Conservation (phyloP, 2,888 invertebrate species). For the Drosophila planitibia region DNA sequence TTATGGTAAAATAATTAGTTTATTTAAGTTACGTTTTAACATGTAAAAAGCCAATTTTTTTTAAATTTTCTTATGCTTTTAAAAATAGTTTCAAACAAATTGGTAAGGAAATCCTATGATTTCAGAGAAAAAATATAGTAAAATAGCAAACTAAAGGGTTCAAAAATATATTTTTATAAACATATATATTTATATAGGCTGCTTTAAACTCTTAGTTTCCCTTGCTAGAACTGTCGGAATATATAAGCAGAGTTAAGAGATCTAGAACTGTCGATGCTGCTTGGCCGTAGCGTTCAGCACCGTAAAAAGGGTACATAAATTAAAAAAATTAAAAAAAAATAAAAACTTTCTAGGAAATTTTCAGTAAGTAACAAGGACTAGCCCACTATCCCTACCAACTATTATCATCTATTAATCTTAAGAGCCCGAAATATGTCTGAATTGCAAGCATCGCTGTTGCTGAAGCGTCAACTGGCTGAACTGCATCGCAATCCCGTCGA, state of each 20-base stretch:
- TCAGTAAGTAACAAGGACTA: constrained; percentile 48
- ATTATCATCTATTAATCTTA: not conserved
- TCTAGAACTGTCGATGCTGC: constrained; percentile 45
- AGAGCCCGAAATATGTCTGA: constrained; percentile 90
- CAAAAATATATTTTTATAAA: not conserved
- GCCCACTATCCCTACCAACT: not conserved
- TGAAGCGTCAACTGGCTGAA: constrained; percentile 98
- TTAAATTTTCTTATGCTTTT: not conserved
- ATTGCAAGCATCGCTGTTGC: constrained; percentile 96
- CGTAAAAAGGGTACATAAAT: constrained; percentile 51
- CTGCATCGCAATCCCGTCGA: constrained; percentile 99
- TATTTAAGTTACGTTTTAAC: not conserved
- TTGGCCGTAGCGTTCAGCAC: constrained; percentile 58
- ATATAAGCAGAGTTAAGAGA: not conserved
- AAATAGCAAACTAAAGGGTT: too few relatives aligned
- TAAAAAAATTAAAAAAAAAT: constrained; percentile 37
- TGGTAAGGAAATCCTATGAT: not conserved
- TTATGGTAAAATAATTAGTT: rapidly evolving
- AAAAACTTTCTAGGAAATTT: constrained; percentile 59
- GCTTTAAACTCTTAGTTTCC: not conserved
- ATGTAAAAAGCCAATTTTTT: rapidly evolving
- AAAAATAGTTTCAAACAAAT: not conserved
- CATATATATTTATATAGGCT: not conserved
- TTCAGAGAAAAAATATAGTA: not conserved
- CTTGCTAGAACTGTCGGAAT: constrained; percentile 26